These are phyloP conservation scores for Pheucticus melanocephalus DNA, from an alignment of 2,113 vertebrate species.

Conservation along the genomic window DNA sequence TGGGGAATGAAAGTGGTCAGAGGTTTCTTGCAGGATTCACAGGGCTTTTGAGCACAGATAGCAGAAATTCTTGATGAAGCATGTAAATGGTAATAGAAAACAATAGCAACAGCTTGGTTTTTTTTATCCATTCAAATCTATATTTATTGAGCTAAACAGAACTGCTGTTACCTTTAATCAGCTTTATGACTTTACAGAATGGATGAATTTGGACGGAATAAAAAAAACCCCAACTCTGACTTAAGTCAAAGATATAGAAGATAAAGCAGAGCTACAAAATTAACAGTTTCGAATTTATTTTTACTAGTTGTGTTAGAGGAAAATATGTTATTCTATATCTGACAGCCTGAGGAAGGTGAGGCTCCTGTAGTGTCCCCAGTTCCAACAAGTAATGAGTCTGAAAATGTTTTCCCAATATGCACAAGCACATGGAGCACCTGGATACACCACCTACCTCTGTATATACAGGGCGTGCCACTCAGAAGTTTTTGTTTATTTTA, in stretches of 20 bases:
- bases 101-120: not conserved
- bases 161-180: not conserved
- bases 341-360: fast-evolving
- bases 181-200: not conserved
- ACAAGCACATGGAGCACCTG: not conserved
- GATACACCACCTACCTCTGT: not conserved
- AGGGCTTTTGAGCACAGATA: not conserved
- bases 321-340: not conserved
- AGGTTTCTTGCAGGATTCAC: not conserved
- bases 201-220: not conserved
- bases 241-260: not conserved
- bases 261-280: not conserved
- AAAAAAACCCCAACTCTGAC: not conserved
- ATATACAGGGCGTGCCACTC: not conserved
- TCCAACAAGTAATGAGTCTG: not conserved
- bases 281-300: not conserved
- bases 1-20: not conserved
- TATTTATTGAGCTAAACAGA: constrained; percentile 18
- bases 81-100: not conserved
- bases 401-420: not conserved
- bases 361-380: not conserved
- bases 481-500: not conserved
- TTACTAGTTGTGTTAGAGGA: not conserved
- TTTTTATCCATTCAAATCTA: not conserved
- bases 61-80: not conserved